Evolutionary conservation across 2,113 vertebrate genomes (phyloP).

Genomic region (Scophthalmus maximus): DNA sequence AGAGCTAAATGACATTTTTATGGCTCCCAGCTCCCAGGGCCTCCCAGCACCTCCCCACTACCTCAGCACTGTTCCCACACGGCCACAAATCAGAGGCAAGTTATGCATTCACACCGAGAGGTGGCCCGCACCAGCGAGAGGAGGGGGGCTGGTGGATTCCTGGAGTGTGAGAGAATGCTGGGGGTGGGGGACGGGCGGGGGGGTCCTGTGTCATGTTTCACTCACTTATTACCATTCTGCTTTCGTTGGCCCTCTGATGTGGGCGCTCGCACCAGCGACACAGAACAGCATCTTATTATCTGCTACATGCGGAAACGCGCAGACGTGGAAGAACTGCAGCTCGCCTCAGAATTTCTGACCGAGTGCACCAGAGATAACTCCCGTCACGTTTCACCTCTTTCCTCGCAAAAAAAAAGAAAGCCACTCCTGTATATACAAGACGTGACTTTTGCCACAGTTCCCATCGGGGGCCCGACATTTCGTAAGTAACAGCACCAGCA

Average conservation of each 20-base stretch:
- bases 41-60: slow-evolving; percentile 61
- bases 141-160: slow-evolving; percentile 53
- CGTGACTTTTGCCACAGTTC: slow-evolving; percentile 10
- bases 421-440: slow-evolving; percentile 4
- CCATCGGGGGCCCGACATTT: neutral
- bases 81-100: slow-evolving; percentile 75
- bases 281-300: slow-evolving; percentile 37
- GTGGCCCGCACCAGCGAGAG: slow-evolving; percentile 65
- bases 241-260: slow-evolving; percentile 37
- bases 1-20: slow-evolving; percentile 81
- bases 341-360: slow-evolving; percentile 5
- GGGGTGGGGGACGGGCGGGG: slow-evolving; percentile 4
- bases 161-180: slow-evolving; percentile 52
- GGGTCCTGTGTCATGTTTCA: slow-evolving; percentile 52
- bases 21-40: slow-evolving; percentile 65
- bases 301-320: slow-evolving; percentile 5
- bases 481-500: neutral
- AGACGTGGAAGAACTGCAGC: neutral
- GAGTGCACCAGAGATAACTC: neutral
- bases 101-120: slow-evolving; percentile 79
- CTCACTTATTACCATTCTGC: slow-evolving; percentile 48
- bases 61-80: slow-evolving; percentile 69
- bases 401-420: neutral
- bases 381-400: neutral
- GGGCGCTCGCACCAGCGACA: slow-evolving; percentile 13